A percentile compares a stretch with the other conserved stretches of the same genome.
Evolutionary conservation across 2,888 invertebrate genomes (phyloP).

Genomic region (Julus scanicus): DNA sequence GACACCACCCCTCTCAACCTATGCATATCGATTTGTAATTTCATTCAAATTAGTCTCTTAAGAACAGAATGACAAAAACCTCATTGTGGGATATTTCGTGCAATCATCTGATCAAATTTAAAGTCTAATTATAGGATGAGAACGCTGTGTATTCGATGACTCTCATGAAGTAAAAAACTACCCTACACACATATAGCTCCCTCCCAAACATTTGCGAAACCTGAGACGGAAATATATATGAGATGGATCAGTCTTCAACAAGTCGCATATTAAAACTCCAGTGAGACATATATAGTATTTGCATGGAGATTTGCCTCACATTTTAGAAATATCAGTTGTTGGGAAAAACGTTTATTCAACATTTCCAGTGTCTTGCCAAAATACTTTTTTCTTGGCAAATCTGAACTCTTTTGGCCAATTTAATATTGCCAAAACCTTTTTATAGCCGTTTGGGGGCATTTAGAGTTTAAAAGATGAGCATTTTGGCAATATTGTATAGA

Average conservation of each 20-base stretch:
- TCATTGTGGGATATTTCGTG: constrained; percentile 43
- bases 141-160: background rate
- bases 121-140: constrained; percentile 36
- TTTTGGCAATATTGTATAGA: too few relatives aligned
- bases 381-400: too few relatives aligned
- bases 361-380: too few relatives aligned
- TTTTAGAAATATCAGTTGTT: background rate
- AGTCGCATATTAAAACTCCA: too few relatives aligned
- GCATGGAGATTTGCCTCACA: background rate
- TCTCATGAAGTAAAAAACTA: background rate
- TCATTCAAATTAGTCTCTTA: constrained; percentile 36
- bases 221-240: too few relatives aligned
- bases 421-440: too few relatives aligned
- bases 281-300: too few relatives aligned
- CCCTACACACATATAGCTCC: background rate
- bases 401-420: too few relatives aligned
- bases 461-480: too few relatives aligned
- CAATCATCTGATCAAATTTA: constrained; percentile 45
- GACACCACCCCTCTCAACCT: background rate
- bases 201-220: background rate
- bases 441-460: too few relatives aligned
- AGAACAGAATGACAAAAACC: constrained; percentile 21
- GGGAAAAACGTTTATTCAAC: too few relatives aligned
- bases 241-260: too few relatives aligned
- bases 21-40: constrained; percentile 34